A percentile compares a stretch with the other conserved stretches of the same genome.
Evolutionary conservation across 2,113 vertebrate genomes (phyloP).

Genomic region (Typhlomys cinereus): DNA sequence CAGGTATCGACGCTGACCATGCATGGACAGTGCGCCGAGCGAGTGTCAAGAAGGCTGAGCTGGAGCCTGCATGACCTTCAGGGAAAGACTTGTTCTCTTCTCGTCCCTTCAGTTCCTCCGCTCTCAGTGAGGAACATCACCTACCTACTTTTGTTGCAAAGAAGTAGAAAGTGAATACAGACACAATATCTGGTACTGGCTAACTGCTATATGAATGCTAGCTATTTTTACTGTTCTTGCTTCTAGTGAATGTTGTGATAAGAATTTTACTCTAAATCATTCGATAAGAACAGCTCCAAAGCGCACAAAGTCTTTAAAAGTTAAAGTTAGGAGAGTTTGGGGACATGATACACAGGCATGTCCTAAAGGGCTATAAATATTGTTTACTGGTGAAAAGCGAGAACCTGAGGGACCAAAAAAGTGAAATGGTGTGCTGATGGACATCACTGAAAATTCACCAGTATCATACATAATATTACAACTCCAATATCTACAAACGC

Average conservation of each 20-base stretch:
- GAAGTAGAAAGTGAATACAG: background rate
- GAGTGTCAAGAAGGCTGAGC: background rate
- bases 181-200: background rate
- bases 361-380: background rate
- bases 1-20: background rate
- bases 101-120: background rate
- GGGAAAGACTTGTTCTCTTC: background rate
- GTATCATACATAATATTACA: conserved; percentile 11
- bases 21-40: no score
- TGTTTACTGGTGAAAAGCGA: background rate
- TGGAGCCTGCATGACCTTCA: background rate
- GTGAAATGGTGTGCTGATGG: background rate
- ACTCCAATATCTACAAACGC: conserved; percentile 33
- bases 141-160: background rate
- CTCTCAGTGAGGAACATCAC: background rate
- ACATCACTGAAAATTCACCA: background rate
- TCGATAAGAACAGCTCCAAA: conserved; percentile 2
- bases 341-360: background rate
- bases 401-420: background rate
- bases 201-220: background rate
- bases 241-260: background rate
- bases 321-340: background rate
- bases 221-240: background rate
- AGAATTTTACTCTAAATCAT: background rate
- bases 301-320: background rate